Evolutionary conservation across 1,140 invertebrate genomes (phyloP).

Genomic region (Drosophila kohkoa): DNA sequence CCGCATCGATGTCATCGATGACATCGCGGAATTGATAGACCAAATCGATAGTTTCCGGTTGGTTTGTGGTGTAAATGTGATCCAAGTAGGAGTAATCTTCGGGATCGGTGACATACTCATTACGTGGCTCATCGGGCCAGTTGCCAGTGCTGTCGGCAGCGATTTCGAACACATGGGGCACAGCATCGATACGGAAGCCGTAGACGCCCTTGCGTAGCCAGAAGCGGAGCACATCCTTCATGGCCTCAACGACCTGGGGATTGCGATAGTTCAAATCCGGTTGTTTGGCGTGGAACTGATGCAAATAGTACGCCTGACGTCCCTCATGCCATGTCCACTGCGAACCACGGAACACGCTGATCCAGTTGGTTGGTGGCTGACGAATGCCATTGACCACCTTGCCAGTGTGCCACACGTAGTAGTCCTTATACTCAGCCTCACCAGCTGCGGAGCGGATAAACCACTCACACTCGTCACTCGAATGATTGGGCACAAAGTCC

Average conservation of each 20-base stretch:
- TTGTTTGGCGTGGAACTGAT: slow-evolving; percentile 89
- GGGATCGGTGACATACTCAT: slow-evolving; percentile 69
- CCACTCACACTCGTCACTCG: slow-evolving; percentile 90
- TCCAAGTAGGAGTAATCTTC: slow-evolving; percentile 86
- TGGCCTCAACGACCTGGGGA: slow-evolving; percentile 87
- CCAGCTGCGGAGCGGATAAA: slow-evolving; percentile 87
- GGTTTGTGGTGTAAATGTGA: slow-evolving; percentile 88
- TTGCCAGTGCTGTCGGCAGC: slow-evolving; percentile 86
- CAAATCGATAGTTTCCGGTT: slow-evolving; percentile 86
- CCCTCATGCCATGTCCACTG: slow-evolving; percentile 90
- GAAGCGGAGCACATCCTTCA: slow-evolving; percentile 89
- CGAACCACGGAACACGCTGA: slow-evolving; percentile 88
- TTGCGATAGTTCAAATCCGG: slow-evolving; percentile 92
- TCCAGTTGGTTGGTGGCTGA: slow-evolving; percentile 89
- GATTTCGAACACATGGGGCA: slow-evolving; percentile 87
- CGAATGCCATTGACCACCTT: slow-evolving; percentile 84
- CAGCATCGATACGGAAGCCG: slow-evolving; percentile 91
- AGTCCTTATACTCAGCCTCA: slow-evolving; percentile 88
- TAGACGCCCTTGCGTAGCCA: slow-evolving; percentile 91
- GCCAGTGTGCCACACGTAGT: slow-evolving; percentile 89
- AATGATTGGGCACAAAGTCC: slow-evolving; percentile 95
- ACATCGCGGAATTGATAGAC: slow-evolving; percentile 86
- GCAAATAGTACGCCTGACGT: slow-evolving; percentile 90
- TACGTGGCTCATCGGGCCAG: slow-evolving; percentile 86
- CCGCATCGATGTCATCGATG: slow-evolving; percentile 85